These are phyloP conservation scores for Brachyrhaphis roseni DNA, from an alignment of 2,797 vertebrate species.

Conservation along the genomic window DNA sequence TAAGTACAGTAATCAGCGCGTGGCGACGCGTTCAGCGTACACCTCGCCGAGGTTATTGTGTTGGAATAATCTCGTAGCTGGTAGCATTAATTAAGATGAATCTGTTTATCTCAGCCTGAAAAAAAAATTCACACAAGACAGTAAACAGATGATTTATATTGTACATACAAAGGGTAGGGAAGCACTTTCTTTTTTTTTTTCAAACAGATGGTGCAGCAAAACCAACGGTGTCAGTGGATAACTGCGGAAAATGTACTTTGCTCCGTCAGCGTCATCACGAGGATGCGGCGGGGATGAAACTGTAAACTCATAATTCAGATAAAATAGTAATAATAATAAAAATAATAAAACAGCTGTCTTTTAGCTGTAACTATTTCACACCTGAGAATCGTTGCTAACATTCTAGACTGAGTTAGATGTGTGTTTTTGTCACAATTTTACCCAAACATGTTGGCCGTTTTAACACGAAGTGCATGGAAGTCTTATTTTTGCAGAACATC, in stretches of 20 bases:
- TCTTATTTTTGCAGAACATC: neutral
- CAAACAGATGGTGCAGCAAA: neutral
- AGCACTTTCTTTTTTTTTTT: no score
- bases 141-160: slow-evolving; percentile 5
- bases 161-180: neutral
- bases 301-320: neutral
- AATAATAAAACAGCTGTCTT: neutral
- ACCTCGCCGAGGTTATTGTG: neutral
- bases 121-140: slow-evolving; percentile 3
- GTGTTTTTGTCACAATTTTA: neutral
- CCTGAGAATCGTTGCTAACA: neutral
- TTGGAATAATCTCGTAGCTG: slow-evolving; percentile 24
- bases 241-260: neutral
- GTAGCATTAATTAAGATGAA: slow-evolving; percentile 28
- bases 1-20: slow-evolving; percentile 11
- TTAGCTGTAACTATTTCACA: neutral
- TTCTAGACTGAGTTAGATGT: neutral
- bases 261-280: neutral
- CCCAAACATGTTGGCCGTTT: neutral
- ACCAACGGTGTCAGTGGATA: neutral
- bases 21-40: slow-evolving; percentile 7
- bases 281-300: slow-evolving; percentile 2
- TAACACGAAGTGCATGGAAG: neutral
- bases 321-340: neutral
- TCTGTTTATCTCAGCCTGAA: slow-evolving; percentile 25